phyloP scores from a whole-genome alignment of 2,797 vertebrate species.

The Miichthys miiuy region DNA sequence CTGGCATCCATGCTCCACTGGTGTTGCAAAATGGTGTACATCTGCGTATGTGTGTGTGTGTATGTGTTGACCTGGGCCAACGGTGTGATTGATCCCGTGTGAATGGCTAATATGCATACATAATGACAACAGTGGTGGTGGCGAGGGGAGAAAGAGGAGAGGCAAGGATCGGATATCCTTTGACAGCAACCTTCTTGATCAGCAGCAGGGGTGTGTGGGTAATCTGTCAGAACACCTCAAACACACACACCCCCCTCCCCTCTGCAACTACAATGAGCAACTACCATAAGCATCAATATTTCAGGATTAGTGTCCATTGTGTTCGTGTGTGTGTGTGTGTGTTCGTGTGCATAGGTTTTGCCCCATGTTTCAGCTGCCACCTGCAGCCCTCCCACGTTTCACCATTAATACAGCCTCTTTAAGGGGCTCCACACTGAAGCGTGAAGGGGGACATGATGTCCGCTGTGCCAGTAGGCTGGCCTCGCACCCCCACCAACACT shows the following conservation, averaged over 20 bases:
- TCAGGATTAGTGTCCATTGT: slow-evolving; percentile 85
- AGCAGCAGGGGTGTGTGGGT: slow-evolving; percentile 75
- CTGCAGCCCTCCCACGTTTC: slow-evolving; percentile 78
- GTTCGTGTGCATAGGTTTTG: slow-evolving; percentile 55
- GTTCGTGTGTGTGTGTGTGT: slow-evolving; percentile 43
- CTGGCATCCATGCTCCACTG: slow-evolving; percentile 76
- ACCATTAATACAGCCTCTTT: slow-evolving; percentile 72
- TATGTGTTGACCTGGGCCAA: slow-evolving; percentile 69
- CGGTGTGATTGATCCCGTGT: slow-evolving; percentile 74
- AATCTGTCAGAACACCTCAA: slow-evolving; percentile 72
- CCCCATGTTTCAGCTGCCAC: slow-evolving; percentile 77
- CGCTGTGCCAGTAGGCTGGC: slow-evolving; percentile 72
- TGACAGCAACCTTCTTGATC: slow-evolving; percentile 71
- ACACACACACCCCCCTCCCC: slow-evolving; percentile 40
- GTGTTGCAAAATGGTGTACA: slow-evolving; percentile 73
- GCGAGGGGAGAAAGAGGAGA: slow-evolving; percentile 65
- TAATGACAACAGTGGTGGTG: slow-evolving; percentile 70
- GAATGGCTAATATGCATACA: slow-evolving; percentile 82
- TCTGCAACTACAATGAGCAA: slow-evolving; percentile 69
- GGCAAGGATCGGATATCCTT: slow-evolving; percentile 79
- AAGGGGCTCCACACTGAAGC: slow-evolving; percentile 68
- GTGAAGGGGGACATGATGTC: slow-evolving; percentile 47
- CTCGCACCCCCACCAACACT: slow-evolving; percentile 70
- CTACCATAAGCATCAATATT: slow-evolving; percentile 85
- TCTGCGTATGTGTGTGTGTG: slow-evolving; percentile 53